Base-by-base conservation (phyloP, 2,888 invertebrate species). In the Synergus laeviventris region DNA sequence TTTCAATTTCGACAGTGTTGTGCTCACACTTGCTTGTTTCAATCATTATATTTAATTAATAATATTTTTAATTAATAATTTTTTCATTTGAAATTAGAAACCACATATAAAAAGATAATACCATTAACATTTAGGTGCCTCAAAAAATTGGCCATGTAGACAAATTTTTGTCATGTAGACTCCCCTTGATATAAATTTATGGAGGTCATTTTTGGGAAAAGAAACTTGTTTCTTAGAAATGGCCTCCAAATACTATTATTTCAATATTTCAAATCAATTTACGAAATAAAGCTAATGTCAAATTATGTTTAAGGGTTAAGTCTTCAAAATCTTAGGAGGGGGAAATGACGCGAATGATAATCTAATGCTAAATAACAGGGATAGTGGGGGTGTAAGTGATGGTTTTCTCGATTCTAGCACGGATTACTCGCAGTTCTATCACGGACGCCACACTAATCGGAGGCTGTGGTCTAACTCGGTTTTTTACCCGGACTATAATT, bases 361-460 rank as follows among this genome's bases (percentile, higher is more conserved):
- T 77, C 78, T 75, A 79, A 74, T 73, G 54, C 77, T 74, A n/a
- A 77, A 74, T 77, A 76, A 59, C 39, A 75, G 24, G 70, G 80
- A 81, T 80, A 80, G 80, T 80, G 81, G 80, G 81, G 78, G 74
- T 79, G 77, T 70, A 73, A 62, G 75, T 70, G 61, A 81, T 76
- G 81, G 84, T 86, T 87, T 86, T 82, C 85, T 85, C 82, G 81
- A 84, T 83, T 84, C 83, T 80, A 77, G 79, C 76, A 81, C 79
- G 80, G 81, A 82, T 85, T 81, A 81, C 83, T 75, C 81, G 77
- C 84, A 84, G 84, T 86, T 80, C 81, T 83, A 80, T 79, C 79
- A 59, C 79, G 78, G 70, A 84, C 86, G 82, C 80, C 82, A 82
- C 66, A 74, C 77, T 11, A 1, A 74, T 7, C 64, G 54, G 73